Evolutionary conservation across 35 echinoderm and acorn worm genomes (phyloP).

Genomic region (Eucidaris tribuloides): DNA sequence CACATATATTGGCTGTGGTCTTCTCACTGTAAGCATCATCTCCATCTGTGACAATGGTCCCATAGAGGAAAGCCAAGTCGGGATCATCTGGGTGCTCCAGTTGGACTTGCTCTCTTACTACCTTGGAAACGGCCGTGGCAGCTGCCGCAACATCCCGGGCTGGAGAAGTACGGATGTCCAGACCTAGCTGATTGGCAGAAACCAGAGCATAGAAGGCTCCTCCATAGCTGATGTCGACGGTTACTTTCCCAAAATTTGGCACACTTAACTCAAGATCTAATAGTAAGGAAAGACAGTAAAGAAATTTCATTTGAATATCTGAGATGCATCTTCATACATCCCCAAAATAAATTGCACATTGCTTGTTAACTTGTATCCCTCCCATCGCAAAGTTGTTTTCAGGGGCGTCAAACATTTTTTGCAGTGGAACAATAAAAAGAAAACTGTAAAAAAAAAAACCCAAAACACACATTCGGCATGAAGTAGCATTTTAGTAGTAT

Average conservation of each 20-base stretch:
- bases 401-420: too few species aligned
- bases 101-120: constrained; percentile 42
- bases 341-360: too few species aligned
- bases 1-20: constrained; percentile 75
- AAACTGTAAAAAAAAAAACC: too few species aligned
- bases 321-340: too few species aligned
- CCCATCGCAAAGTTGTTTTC: too few species aligned
- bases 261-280: constrained; percentile 81
- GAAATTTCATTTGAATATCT: too few species aligned
- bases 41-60: constrained; percentile 89
- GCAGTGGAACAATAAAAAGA: too few species aligned
- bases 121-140: constrained; percentile 66
- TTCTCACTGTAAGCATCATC: constrained; percentile 66
- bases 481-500: too few species aligned
- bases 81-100: constrained; percentile 69
- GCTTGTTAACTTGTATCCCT: too few species aligned
- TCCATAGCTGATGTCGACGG: constrained; percentile 87
- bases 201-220: constrained; percentile 94
- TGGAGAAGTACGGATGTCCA: constrained; percentile 48
- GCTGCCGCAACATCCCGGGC: constrained; percentile 12
- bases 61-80: constrained; percentile 88
- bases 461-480: too few species aligned
- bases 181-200: constrained; percentile 38
- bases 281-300: too few species aligned
- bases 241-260: constrained; percentile 56